These are phyloP conservation scores for Pangasius krempfi DNA, from an alignment of 2,797 vertebrate species.

Conservation along the genomic window DNA sequence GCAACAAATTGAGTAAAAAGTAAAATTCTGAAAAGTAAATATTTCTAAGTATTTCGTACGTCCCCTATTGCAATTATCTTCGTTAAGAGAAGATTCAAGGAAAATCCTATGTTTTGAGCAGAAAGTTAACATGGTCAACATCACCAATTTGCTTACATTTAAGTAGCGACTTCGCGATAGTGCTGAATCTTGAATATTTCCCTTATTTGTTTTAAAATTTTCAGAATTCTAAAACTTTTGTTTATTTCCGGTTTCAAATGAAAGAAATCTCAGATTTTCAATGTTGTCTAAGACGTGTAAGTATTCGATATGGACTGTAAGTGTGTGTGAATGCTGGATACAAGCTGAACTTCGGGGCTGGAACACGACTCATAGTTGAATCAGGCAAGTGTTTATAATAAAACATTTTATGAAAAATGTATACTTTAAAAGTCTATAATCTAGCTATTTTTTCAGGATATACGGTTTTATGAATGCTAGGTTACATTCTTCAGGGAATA, in stretches of 20 bases:
- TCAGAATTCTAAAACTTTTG: background rate
- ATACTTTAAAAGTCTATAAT: background rate
- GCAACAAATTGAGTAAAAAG: background rate
- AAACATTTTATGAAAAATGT: background rate
- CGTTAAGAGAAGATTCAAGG: too few species aligned
- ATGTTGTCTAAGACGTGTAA: background rate
- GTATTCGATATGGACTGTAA: slow-evolving; percentile 38
- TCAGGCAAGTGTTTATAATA: slow-evolving; percentile 36
- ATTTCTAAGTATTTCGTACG: background rate
- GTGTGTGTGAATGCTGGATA: slow-evolving; percentile 46
- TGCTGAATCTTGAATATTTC: background rate
- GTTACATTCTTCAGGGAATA: background rate
- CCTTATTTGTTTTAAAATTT: background rate
- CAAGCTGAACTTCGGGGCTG: slow-evolving; percentile 50
- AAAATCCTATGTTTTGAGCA: background rate
- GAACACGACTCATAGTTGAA: slow-evolving; percentile 42
- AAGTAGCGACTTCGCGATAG: background rate
- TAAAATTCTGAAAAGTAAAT: background rate
- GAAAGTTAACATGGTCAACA: background rate
- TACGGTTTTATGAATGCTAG: background rate
- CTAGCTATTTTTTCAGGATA: background rate
- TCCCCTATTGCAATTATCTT: background rate
- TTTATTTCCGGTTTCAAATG: background rate
- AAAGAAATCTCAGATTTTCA: background rate
- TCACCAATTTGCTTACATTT: background rate